Evolutionary conservation across 2,113 vertebrate species (phyloP), one percentile per base, ranked within the genome.

Genomic region (Polypterus senegalus): DNA sequence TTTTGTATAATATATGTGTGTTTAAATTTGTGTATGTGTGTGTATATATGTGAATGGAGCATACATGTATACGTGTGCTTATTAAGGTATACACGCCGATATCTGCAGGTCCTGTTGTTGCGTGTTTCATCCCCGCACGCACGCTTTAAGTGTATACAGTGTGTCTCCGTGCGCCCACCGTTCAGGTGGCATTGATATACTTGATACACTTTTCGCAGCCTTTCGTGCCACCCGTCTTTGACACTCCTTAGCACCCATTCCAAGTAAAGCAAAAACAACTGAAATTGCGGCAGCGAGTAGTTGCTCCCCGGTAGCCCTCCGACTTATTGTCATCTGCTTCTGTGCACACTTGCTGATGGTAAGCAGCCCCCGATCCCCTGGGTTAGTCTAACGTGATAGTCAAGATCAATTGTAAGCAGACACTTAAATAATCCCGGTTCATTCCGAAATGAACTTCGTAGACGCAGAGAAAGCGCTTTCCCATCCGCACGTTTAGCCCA

Each of bases 211-310:
- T 61, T 63, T 61, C 47, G 27, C 27, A 27, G 27, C 27, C 27
- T 27, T 27, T 27, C 27, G 27, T 27, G 27, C 67, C 69, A 72
- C 70, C 71, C 73, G 72, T 62, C 71, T 72, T 79, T 60, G 71
- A 65, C 73, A 71, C 66, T 62, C 69, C 68, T 56, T 65, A 76
- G 70, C 78, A 73, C 73, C 71, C 72, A 67, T 78, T 78, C 77
- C 78, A 78, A 71, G 80, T 76, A 66, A 67, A 27, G 27, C 27
- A 27, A 27, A 27, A 27, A 27, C 27, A 27, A 27, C 27, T 27
- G 27, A 27, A 27, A 27, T 27, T 27, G 27, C 27, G 27, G 27
- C 27, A 27, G 27, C 27, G 27, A 27, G 27, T 27, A 27, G 27
- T 27, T 27, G 27, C 27, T 2, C 27, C 27, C 27, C 27, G 27